phyloP scores from a whole-genome alignment of 2,797 vertebrate species.

The Cyclura pinguis region DNA sequence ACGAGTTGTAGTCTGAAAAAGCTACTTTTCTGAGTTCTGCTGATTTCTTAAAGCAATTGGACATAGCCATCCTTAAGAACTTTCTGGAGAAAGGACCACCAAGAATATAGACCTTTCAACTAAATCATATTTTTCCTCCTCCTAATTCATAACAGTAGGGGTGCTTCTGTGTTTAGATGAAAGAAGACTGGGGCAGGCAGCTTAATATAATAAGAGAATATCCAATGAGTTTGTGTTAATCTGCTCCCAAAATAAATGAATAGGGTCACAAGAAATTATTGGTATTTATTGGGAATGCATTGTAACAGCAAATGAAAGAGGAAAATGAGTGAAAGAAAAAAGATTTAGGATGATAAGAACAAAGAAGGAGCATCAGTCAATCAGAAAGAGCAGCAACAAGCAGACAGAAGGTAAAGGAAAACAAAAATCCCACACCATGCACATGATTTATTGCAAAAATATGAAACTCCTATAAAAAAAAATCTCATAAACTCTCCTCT shows the following conservation, averaged over 20 bases:
- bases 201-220: neutral
- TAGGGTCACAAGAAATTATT: neutral
- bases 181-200: neutral
- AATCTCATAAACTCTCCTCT: slow-evolving; percentile 1
- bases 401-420: neutral
- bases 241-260: neutral
- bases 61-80: neutral
- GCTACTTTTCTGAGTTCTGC: too few species aligned
- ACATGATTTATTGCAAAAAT: slow-evolving; percentile 27
- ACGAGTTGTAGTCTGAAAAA: too few species aligned
- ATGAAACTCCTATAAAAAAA: slow-evolving; percentile 7
- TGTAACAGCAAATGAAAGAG: neutral
- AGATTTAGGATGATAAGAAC: neutral
- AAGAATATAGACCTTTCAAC: neutral
- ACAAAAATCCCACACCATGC: neutral
- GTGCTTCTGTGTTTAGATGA: neutral
- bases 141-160: neutral
- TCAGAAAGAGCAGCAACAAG: slow-evolving; percentile 12
- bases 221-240: neutral
- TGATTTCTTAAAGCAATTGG: neutral
- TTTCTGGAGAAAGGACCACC: neutral
- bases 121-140: neutral
- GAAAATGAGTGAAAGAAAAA: slow-evolving; percentile 5
- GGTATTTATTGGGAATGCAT: slow-evolving; percentile 1
- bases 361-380: neutral